Evolutionary conservation across 92 coral and sea anemone species (phyloP), one percentile per base, ranked within the genome.

Genomic region (Blastomussa wellsi): DNA sequence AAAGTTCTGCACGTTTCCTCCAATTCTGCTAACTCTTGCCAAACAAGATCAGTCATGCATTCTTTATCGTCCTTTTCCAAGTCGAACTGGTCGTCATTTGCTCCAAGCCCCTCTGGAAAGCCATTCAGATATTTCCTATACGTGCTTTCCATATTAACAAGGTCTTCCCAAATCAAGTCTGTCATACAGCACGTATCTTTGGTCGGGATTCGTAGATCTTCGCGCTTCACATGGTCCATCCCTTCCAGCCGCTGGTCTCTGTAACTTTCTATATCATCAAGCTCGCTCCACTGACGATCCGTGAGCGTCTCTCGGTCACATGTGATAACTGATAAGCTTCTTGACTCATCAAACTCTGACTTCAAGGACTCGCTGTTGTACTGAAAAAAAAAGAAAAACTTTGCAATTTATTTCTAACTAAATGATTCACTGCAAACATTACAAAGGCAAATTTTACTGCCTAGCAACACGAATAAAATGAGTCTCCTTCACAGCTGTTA

Each of bases 1-100:
- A 32, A 13, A 19, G 85, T 91, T 60, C 90, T 76, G 68, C 74
- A 82, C 22, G 82, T 77, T 60, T 86, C 86, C 75, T 88, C 94
- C 24, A 91, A 80, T 37, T 91, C 72, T 64, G 4, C 60, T 9
- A 82, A 55, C 60, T 91, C 95, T 59, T 59, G 37, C 92, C 90
- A 91, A 48, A 72, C 92, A 67, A 75, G 59, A 28, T 91, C 94
- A 26, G 94, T 91, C 92, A 91, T 88, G 78, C 81, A 52, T 72
- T 80, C 66, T 52, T 77, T 77, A 62, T 90, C 88, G 41, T 62
- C 49, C 79, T 36, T 85, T 79, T 74, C 74, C 51, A 80, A 7
- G 29, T 74, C 68, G 39, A 12, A 28, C 32, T 35, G 69, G 42
- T 49, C 71, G 26, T 28, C 64, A 39, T 37, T 39, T 41, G 28